These are phyloP conservation scores for Lepeophtheirus nordmannii DNA, from an alignment of 2,888 invertebrate genomes.

Conservation along the genomic window DNA sequence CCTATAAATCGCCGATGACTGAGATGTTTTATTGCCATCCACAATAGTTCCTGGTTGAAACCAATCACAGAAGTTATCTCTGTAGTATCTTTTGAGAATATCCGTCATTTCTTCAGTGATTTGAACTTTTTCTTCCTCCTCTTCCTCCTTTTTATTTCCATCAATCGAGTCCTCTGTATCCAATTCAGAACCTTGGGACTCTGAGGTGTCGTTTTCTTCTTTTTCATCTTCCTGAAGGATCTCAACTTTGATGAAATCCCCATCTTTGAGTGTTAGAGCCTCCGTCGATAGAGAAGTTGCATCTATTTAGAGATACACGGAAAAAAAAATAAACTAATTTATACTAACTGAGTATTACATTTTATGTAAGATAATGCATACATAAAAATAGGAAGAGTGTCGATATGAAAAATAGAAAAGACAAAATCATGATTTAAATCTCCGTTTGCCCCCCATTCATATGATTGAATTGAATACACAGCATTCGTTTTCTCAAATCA, in stretches of 20 bases:
- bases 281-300: neutral
- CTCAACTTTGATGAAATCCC: neutral
- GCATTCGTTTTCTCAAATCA: too few relatives aligned
- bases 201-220: neutral
- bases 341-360: too few relatives aligned
- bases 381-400: too few relatives aligned
- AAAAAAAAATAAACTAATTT: too few relatives aligned
- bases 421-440: too few relatives aligned
- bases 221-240: neutral
- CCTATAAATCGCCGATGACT: neutral
- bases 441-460: too few relatives aligned
- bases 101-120: conserved; percentile 4
- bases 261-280: neutral
- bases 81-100: conserved; percentile 15
- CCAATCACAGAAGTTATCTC: conserved; percentile 24
- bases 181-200: neutral
- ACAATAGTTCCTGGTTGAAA: conserved; percentile 19
- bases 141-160: neutral
- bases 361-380: too few relatives aligned
- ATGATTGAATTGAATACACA: too few relatives aligned
- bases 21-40: conserved; percentile 1
- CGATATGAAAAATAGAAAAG: too few relatives aligned
- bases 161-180: neutral
- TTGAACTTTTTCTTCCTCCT: conserved; percentile 1
- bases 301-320: neutral